Evolutionary conservation across 2,797 vertebrate genomes (phyloP).

Genomic region (Coregonus sp.): DNA sequence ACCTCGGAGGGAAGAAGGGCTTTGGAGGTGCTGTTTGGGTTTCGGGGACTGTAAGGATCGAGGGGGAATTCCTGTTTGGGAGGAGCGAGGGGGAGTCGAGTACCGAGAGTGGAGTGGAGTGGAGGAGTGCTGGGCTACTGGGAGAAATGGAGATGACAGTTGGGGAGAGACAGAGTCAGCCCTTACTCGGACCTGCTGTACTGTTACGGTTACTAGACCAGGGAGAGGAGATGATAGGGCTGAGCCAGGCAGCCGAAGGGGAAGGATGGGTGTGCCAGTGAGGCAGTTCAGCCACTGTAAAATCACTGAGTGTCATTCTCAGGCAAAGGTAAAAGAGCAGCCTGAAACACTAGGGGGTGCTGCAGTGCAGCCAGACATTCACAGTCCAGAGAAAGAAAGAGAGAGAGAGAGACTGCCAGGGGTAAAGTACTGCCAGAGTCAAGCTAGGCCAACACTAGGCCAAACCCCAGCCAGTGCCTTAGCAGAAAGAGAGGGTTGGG

Average conservation of each 20-base stretch:
- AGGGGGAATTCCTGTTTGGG: conserved; percentile 93
- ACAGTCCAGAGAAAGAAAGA: conserved; percentile 12
- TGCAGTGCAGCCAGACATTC: conserved; percentile 30
- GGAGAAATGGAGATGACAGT: conserved; percentile 72
- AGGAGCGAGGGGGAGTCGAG: conserved; percentile 87
- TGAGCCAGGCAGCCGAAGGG: conserved; percentile 15
- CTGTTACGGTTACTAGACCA: background rate
- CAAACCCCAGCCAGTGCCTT: conserved; percentile 15
- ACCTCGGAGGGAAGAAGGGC: conserved; percentile 93
- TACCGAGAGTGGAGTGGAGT: conserved; percentile 77
- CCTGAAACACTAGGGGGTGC: conserved; percentile 18
- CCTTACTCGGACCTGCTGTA: conserved; percentile 17
- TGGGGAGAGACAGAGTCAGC: conserved; percentile 59
- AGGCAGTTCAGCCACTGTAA: conserved; percentile 16
- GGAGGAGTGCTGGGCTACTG: conserved; percentile 46
- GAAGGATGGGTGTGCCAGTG: conserved; percentile 14
- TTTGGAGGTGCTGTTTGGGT: conserved; percentile 96
- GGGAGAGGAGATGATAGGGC: conserved; percentile 16
- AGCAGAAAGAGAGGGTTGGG: conserved; percentile 12
- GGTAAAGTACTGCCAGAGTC: background rate
- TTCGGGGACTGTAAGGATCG: conserved; percentile 75
- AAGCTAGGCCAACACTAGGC: background rate
- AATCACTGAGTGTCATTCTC: conserved; percentile 13
- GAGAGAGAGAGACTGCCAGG: background rate
- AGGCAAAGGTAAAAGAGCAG: conserved; percentile 30